Base-by-base conservation (phyloP, 2,113 vertebrate genomes). In the Poicephalus meyeri region DNA sequence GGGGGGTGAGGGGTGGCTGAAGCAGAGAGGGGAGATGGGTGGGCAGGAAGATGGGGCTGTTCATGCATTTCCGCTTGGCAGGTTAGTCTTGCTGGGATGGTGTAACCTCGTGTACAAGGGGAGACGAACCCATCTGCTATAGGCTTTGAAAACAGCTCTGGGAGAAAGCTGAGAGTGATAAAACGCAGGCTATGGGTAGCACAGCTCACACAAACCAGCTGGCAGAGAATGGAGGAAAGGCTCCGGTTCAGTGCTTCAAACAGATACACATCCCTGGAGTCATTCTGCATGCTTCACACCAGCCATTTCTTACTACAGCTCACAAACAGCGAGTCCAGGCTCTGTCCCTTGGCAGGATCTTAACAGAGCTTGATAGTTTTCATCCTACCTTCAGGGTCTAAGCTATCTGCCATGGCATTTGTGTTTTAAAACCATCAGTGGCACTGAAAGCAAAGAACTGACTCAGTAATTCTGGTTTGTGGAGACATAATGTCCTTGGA, bases 401-500 rank as follows among this genome's bases (percentile, higher is more conserved):
- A 91, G 69, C 68, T 93, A 47, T 91, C 69, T 80, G 79, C 88
- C 35, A 5, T 2, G 20, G 46, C 25, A 33, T 78, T 82, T 2
- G 5, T 84, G 63, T 70, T 92, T 86, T 64, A 77, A 83, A 95
- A 68, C 60, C 71, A 55, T 83, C 79, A 47, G 74, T 31, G 33
- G 50, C 80, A 85, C 58, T 93, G 88, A 93, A 93, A 95, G 90
- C 72, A 33, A 93, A 88, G 79, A 80, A 80, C 82, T 83, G 93
- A 86, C 64, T 91, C 86, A 77, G 89, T 96, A 86, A 86, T 94
- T 91, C 89, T 96, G 92, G 87, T 71, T 92, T 95, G 80, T 90
- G 85, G 42, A 79, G 71, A 80, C 85, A 63, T 35, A 46, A 93
- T 73, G 89, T 77, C 89, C 94, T 94, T 95, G 93, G 79, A 95